A percentile compares a stretch with the other conserved stretches of the same genome.
Conservation (phyloP, 1,140 invertebrate species). For the Drosophila subpulchrella region DNA sequence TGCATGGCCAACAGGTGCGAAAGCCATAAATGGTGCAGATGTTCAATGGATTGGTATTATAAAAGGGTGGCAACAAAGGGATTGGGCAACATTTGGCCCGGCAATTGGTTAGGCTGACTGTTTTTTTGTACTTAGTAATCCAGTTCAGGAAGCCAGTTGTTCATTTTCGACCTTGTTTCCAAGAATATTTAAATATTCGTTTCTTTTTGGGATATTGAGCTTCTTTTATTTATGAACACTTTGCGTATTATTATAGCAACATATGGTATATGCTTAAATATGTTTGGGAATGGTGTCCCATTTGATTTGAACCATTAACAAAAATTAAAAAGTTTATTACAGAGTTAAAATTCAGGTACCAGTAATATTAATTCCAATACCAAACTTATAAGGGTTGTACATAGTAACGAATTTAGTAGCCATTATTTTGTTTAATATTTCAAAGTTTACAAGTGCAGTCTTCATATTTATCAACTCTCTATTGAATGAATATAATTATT, state of each 20-base stretch:
- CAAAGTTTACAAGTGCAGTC: too few species aligned
- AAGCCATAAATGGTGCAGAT: constrained; percentile 23
- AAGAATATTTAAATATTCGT: neutral
- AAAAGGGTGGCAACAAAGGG: constrained; percentile 26
- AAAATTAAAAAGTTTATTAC: too few species aligned
- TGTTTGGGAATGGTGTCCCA: too few species aligned
- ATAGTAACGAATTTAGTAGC: too few species aligned
- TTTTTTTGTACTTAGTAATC: neutral
- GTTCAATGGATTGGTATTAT: constrained; percentile 3
- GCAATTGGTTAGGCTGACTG: constrained; percentile 6
- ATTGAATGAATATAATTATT: neutral
- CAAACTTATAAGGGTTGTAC: too few species aligned
- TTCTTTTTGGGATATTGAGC: neutral
- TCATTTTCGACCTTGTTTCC: neutral
- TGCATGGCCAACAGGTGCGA: constrained; percentile 49
- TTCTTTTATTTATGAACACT: neutral
- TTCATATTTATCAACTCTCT: neutral
- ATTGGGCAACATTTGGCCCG: constrained; percentile 37
- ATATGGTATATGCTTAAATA: too few species aligned
- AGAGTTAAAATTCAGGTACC: too few species aligned
- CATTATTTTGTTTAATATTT: too few species aligned
- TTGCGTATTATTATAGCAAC: neutral
- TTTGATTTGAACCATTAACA: too few species aligned
- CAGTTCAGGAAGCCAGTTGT: constrained; percentile 10
- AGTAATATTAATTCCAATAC: too few species aligned